Evolutionary conservation across 2,888 invertebrate species (phyloP), one percentile per base, ranked within the genome.

Genomic region (Acanthosepion pharaonis): DNA sequence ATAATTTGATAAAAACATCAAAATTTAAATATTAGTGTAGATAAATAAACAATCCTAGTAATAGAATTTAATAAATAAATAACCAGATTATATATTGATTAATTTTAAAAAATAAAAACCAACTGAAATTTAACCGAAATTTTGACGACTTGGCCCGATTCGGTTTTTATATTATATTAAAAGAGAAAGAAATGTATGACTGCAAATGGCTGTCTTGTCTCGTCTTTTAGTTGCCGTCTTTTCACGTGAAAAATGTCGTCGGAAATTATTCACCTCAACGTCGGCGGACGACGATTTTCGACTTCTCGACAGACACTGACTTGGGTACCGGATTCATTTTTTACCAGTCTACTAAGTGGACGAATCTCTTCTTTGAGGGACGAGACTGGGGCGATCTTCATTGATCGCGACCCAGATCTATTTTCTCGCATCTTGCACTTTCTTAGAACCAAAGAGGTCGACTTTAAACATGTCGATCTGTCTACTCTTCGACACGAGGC

Each of bases 251-350:
- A 42, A 78, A 93, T 93, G 93, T 51, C 93, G n/a, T 93, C 93
- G 49, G 93, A 93, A 49, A 93, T 93, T 5, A 93, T 93, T n/a
- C 49, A 93, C 48, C n/a, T 93, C 15, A 93, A 93, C n/a, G 93
- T 93, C 48, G 93, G 93, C n/a, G 93, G 93, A 28, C 93, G 93
- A 93, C 93, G 99, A 97, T 99, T 99, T 98, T 98, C 99, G 91
- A 99, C 99, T 95, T 99, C 99, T 95, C 98, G 98, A 97, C 99
- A 99, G 97, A 99, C 99, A 78, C 98, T 99, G 95, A 99, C 99
- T 96, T 99, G 99, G 98, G 98, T 99, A 94, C 99, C 99, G 94
- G 99, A 99, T 97, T 99, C 99, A 94, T 99, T 99, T 98, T 99
- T 99, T 97, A 99, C 99, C 55, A 97, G 98, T 95, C 97, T 98